Conservation (phyloP, 2,797 vertebrate species). For the Sebastes trivittatus region DNA sequence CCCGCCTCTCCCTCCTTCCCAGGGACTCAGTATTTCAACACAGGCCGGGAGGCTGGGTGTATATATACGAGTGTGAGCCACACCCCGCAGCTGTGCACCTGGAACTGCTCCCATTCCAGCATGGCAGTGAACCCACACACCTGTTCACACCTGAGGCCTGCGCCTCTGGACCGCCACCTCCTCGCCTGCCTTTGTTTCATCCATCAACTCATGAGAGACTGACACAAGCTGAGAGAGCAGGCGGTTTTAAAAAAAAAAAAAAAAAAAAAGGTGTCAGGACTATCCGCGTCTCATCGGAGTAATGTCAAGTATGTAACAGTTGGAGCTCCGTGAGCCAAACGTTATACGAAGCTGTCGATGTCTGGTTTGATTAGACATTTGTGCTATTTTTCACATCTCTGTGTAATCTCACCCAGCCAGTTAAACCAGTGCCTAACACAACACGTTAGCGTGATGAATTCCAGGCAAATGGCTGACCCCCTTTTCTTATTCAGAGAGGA, state of each 20-base stretch:
- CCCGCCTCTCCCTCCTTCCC: constrained; percentile 45
- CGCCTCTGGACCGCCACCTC: constrained; percentile 65
- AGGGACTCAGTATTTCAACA: constrained; percentile 69
- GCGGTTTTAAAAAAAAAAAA: constrained; percentile 4
- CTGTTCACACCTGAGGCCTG: constrained; percentile 83
- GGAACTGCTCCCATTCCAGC: constrained; percentile 82
- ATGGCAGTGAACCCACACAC: constrained; percentile 83
- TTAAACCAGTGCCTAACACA: constrained; percentile 24
- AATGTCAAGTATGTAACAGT: constrained; percentile 44
- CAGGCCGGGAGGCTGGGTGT: constrained; percentile 63
- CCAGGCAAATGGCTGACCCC: neutral
- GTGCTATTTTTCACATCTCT: constrained; percentile 18
- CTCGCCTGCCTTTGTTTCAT: constrained; percentile 66
- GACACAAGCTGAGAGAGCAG: constrained; percentile 50
- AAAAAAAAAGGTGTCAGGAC: constrained; percentile 14
- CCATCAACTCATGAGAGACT: constrained; percentile 59
- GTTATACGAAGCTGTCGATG: neutral
- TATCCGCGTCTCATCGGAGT: constrained; percentile 15
- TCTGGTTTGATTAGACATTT: constrained; percentile 33
- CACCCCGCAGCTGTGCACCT: constrained; percentile 84
- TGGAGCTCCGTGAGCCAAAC: neutral
- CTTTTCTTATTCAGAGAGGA: neutral
- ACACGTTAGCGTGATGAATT: constrained; percentile 9
- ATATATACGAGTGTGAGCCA: constrained; percentile 53
- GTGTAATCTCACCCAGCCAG: constrained; percentile 49